Conservation (phyloP, 2,113 vertebrate genomes). For the Anser cygnoides region DNA sequence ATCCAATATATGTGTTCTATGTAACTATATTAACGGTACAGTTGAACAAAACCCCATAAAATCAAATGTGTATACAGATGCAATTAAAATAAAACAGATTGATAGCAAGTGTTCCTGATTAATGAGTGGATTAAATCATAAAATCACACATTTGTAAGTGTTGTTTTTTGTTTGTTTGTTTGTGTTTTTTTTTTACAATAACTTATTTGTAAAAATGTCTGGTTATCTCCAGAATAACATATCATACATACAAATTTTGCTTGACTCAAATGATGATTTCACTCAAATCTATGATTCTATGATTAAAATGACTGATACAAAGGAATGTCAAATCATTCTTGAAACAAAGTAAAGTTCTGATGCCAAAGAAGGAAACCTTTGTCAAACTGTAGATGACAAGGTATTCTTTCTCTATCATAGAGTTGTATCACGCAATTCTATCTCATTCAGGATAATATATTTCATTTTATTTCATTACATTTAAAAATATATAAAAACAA, state of each 20-base stretch:
- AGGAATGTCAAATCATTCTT: not conserved
- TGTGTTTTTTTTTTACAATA: not conserved
- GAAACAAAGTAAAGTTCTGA: not conserved
- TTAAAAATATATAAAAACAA: not conserved
- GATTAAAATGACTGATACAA: not conserved
- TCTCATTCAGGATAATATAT: not conserved
- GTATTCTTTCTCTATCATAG: not conserved
- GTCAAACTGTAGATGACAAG: not conserved
- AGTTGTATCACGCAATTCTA: not conserved
- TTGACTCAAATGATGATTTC: not conserved
- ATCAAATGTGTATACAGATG: not conserved
- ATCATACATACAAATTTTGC: not conserved
- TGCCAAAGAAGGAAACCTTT: not conserved
- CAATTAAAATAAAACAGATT: not conserved
- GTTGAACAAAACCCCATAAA: not conserved
- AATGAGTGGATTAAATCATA: not conserved
- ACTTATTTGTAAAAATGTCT: not conserved
- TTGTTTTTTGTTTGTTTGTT: no score
- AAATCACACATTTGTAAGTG: not conserved
- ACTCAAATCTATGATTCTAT: no score
- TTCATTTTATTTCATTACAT: not conserved
- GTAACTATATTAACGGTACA: not conserved
- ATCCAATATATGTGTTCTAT: not conserved
- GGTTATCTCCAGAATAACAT: not conserved
- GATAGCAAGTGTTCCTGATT: not conserved